Percentiles rank a stretch among this genome's conserved stretches.
These are phyloP conservation scores for Malacosoma neustria DNA, from an alignment of 2,888 invertebrate genomes.

Conservation along the genomic window DNA sequence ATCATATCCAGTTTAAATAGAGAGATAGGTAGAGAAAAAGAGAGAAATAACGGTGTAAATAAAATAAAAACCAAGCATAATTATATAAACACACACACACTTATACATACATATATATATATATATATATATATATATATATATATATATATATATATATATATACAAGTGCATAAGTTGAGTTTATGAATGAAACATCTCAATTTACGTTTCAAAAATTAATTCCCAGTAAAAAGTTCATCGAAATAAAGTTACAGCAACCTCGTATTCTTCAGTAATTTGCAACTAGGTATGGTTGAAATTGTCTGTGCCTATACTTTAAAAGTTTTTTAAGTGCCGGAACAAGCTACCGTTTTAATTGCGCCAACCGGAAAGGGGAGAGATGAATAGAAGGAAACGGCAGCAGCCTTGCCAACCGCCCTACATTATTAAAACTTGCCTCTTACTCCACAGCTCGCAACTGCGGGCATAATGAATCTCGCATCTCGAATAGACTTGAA, in stretches of 20 bases:
- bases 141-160: too few species aligned
- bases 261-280: slow-evolving; percentile 33
- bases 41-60: too few species aligned
- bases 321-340: slow-evolving; percentile 70
- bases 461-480: slow-evolving; percentile 56
- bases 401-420: slow-evolving; percentile 63
- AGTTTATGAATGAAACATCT: too few species aligned
- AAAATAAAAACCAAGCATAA: too few species aligned
- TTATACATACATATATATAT: too few species aligned
- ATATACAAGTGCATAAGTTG: too few species aligned
- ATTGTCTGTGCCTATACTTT: slow-evolving; percentile 62
- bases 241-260: slow-evolving; percentile 21
- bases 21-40: too few species aligned
- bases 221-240: too few species aligned
- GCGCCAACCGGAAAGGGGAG: slow-evolving; percentile 70
- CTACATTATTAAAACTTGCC: slow-evolving; percentile 72
- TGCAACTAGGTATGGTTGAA: slow-evolving; percentile 42
- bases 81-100: too few species aligned
- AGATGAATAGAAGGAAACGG: slow-evolving; percentile 70
- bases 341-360: slow-evolving; percentile 70
- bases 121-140: too few species aligned
- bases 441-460: slow-evolving; percentile 51
- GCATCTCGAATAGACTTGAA: slow-evolving; percentile 51
- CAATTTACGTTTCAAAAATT: too few species aligned
- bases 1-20: too few species aligned